Base-by-base conservation (phyloP, 2,113 vertebrate genomes). In the Semnopithecus entellus region DNA sequence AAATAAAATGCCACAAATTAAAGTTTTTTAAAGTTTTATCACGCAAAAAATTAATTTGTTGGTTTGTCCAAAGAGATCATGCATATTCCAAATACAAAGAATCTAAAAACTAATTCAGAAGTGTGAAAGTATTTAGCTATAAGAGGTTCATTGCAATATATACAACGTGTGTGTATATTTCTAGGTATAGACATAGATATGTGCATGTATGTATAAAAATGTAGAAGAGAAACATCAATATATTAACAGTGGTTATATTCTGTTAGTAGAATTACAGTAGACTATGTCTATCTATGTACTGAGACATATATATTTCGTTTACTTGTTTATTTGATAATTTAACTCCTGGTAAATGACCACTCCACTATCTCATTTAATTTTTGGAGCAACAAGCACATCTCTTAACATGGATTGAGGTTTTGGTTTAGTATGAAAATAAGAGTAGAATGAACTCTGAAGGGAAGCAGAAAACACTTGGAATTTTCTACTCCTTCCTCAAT, bases 91-190 rank as follows among this genome's bases (percentile, higher is more conserved):
- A 83, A 93, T 45, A 35, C 57, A 94, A 79, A 64, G 66, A 64
- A 83, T 22, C 82, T 90, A 38, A 92, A 30, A 92, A 96, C 88
- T 40, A 82, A 95, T 79, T 79, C 73, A 20, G 13, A 3, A 59
- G 3, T 78, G 2, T 91, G 38, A 96, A 95, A 93, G 84, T 91
- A 96, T 72, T 61, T 92, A 38, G 43, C 57, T 88, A 14, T 1
- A 84, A 68, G 11, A 72, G 6, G 16, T 78, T 86, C 22, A 25
- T 7, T 72, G 20, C 1, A 70, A 40, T 61, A 43, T 88, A 52
- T 68, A 57, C 2, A 38, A 14, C 22, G 6, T 82, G 5, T 59
- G 50, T 68, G 12, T 94, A 22, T 48, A 38, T 50, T 14, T 80
- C 11, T 75, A 61, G 25, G 6, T 52, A 13, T n/a, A 70, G 30